Conservation (phyloP, 2,888 invertebrate genomes). For the Phymatocera aterrima region DNA sequence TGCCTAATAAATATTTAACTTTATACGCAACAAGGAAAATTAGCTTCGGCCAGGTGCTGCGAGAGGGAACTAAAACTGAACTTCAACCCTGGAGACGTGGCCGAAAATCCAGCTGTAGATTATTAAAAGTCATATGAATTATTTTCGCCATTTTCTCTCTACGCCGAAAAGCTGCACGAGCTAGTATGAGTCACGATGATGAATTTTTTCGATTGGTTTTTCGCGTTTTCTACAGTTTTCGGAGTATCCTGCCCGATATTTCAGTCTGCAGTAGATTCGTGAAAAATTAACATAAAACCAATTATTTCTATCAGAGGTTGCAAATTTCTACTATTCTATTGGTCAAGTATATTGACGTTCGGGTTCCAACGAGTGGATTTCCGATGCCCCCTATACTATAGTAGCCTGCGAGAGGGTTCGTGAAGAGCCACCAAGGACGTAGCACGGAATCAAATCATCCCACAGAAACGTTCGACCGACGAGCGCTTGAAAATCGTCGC, state of each 20-base stretch:
- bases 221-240: too few species aligned
- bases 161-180: background rate
- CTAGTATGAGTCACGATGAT: background rate
- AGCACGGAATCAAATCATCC: slow-evolving; percentile 30
- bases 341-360: background rate
- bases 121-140: background rate
- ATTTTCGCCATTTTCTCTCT: background rate
- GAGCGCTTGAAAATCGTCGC: slow-evolving; percentile 39
- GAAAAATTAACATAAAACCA: too few species aligned
- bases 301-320: too few species aligned
- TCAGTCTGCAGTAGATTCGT: background rate
- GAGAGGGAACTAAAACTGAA: slow-evolving; percentile 1
- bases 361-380: background rate
- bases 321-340: too few species aligned
- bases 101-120: background rate
- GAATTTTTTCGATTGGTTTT: background rate
- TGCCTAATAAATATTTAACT: slow-evolving; percentile 32
- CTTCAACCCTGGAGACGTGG: background rate
- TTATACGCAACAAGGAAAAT: slow-evolving; percentile 15
- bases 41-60: background rate
- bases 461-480: slow-evolving; percentile 29
- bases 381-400: background rate
- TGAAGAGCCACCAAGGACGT: slow-evolving; percentile 10
- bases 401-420: background rate
- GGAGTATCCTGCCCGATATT: too few species aligned